Evolutionary conservation across 2,113 vertebrate genomes (phyloP), one percentile per base, ranked within the genome.

Genomic region (Sinocyclocheilus grahami): DNA sequence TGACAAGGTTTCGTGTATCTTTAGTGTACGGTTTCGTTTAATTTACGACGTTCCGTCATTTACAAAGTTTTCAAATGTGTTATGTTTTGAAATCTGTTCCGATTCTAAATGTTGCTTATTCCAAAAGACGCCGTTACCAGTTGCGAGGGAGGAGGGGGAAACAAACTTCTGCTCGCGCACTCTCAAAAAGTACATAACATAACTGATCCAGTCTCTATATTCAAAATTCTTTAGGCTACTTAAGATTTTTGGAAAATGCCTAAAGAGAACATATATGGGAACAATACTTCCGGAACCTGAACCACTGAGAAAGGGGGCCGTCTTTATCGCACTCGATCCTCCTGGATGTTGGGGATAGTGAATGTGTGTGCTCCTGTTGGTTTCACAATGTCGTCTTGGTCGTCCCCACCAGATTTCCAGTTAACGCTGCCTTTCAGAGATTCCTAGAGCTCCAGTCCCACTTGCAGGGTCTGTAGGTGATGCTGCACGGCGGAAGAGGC

Each of bases 401-500:
- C 86, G 0, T 46, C 69, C 22, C 24, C 79, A 60, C 84, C 85
- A 0, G 89, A 72, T 33, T 24, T 62, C 67, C 75, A 87, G 1
- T 65, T 63, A 37, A 74, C 84, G 24, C 60, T 55, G 22, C 80
- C 69, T 84, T 62, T 82, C 13, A 39, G 46, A 22, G 84, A 69
- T 62, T 86, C 75, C 77, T 89, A 76, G 39, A 79, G 65, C 78
- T 87, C 37, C 53, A 51, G 55, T 11, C 87, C 90, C n/a, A 46
- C 48, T 58, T 27, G 37, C 24, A 86, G 69, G 16, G 14, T 39
- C 22, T 88, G 84, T 53, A 92, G 30, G 8, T 86, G 87, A 30
- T 86, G 77, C 1, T 92, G 86, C 86, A 90, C 33, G 84, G 82
- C 3, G 89, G 90, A 11, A 93, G 89, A 2, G 89, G 90, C 10